phyloP scores from a whole-genome alignment of 2,113 vertebrate genomes.

The Pampusana beccarii region DNA sequence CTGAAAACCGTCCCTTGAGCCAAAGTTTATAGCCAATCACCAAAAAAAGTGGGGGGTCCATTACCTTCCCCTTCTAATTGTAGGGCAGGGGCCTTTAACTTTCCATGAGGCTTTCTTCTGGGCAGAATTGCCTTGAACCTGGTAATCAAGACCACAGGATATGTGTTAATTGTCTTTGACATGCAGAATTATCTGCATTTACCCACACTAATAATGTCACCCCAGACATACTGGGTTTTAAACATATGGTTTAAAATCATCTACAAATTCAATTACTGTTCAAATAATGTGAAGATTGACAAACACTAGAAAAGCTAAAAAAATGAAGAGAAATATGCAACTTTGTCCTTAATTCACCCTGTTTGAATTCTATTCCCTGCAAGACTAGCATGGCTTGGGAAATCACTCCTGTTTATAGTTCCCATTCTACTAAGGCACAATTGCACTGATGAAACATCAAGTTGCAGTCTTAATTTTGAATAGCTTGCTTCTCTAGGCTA shows the following conservation, averaged over 20 bases:
- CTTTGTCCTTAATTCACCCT: not conserved
- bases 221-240: slow-evolving; percentile 35
- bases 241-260: slow-evolving; percentile 45
- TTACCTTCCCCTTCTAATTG: slow-evolving; percentile 72
- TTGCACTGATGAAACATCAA: not conserved
- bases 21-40: slow-evolving; percentile 73
- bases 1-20: slow-evolving; percentile 52
- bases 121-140: slow-evolving; percentile 75
- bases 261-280: slow-evolving; percentile 32
- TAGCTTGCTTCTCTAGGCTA: not conserved
- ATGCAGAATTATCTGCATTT: slow-evolving; percentile 70
- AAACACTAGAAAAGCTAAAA: slow-evolving; percentile 16
- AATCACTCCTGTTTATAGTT: not conserved
- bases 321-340: not conserved
- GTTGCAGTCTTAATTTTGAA: not conserved
- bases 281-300: not conserved
- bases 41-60: slow-evolving; percentile 50
- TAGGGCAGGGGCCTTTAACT: slow-evolving; percentile 67
- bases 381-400: not conserved
- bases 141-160: slow-evolving; percentile 75
- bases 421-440: not conserved
- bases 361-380: not conserved
- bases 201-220: slow-evolving; percentile 64
- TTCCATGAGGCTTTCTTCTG: slow-evolving; percentile 66
- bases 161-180: slow-evolving; percentile 73